Base-by-base conservation (phyloP, 2,888 invertebrate genomes). In the Parnassius glacialis region DNA sequence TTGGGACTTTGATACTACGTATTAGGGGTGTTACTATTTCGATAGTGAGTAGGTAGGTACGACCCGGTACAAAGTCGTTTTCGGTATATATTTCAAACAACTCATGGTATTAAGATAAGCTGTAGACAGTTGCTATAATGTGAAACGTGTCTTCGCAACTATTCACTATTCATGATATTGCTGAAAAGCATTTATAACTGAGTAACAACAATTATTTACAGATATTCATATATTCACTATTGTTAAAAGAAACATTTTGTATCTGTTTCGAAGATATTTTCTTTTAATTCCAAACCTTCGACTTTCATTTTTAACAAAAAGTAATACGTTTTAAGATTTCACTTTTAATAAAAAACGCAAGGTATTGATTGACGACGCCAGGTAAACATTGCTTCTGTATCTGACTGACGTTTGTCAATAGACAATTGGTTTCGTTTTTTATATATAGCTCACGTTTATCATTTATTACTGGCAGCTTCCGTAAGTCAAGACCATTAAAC, bases 281-380 rank as follows among this genome's bases (percentile, higher is more conserved):
- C 42, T 57, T 58, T 52, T 59, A 9, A 25, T 41, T 50, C 50
- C 13, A 11, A 54, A 57, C 51, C 9, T 57, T 53, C 16, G 65
- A 74, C 83, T 88, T 87, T 89, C 87, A 82, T 84, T 89, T 88
- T 85, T 71, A 72, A 86, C 79, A 87, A 85, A 83, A 83, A 81
- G 10, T 12, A n/a, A 41, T 41, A 43, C 43, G 9, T 51, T 54
- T 51, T 48, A 55, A 55, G 62, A 64, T 64, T 64, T 64, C 64
- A 60, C 64, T 64, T 64, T 64, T 44, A 57, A 50, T 53, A 57
- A 62, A 62, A 60, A 62, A 63, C 13, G 47, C 20, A 2, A 10
- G 12, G 10, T 25, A 43, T 34, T 56, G 59, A 63, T 63, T 42
- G 55, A 59, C 42, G 52, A 55, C 52, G 54, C 51, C 58, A 63